phyloP scores from a whole-genome alignment of 2,888 invertebrate genomes.

The Cheilosia pagana region DNA sequence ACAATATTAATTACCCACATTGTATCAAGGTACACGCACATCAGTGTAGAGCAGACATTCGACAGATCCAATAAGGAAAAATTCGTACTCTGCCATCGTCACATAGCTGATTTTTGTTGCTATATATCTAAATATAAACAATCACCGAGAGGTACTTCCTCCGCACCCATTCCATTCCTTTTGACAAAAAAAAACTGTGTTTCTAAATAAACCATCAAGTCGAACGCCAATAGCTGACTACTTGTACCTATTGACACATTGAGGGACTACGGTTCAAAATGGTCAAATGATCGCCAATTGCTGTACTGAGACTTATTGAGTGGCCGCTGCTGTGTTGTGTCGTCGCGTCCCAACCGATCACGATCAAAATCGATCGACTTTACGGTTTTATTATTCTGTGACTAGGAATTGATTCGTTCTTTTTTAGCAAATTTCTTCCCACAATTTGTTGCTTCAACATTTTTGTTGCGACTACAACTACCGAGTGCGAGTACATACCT shows the following conservation, averaged over 20 bases:
- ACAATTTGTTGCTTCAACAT: conserved; percentile 70
- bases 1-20: conserved; percentile 42
- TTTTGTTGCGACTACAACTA: conserved; percentile 27
- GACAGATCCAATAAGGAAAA: conserved; percentile 63
- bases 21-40: conserved; percentile 61
- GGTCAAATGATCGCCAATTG: conserved; percentile 60
- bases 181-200: conserved; percentile 19
- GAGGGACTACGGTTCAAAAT: conserved; percentile 63
- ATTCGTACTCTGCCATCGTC: conserved; percentile 43
- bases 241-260: conserved; percentile 73
- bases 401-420: conserved; percentile 56
- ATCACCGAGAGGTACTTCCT: conserved; percentile 31
- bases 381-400: conserved; percentile 38
- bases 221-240: conserved; percentile 37
- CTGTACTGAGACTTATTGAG: conserved; percentile 35
- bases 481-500: background rate
- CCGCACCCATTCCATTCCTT: conserved; percentile 40
- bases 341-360: conserved; percentile 33
- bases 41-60: conserved; percentile 40
- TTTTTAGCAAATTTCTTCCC: conserved; percentile 48
- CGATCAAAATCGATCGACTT: conserved; percentile 60
- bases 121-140: conserved; percentile 61
- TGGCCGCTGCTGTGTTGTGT: conserved; percentile 24
- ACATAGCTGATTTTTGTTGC: conserved; percentile 27
- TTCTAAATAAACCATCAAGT: conserved; percentile 57